These are phyloP conservation scores for Eolophus roseicapilla DNA, from an alignment of 2,113 vertebrate species.

Conservation along the genomic window DNA sequence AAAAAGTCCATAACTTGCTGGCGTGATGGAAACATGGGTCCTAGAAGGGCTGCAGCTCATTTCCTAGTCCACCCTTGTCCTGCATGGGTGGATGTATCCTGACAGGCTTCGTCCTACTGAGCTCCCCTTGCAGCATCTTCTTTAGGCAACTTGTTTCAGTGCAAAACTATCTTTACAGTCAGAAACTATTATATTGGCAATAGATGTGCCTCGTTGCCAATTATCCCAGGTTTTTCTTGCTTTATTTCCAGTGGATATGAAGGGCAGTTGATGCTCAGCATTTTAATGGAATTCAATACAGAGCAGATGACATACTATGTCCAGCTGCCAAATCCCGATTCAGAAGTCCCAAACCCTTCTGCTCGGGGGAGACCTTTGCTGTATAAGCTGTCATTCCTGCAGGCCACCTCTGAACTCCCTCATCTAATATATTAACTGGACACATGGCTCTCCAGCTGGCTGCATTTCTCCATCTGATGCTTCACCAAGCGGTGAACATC, in stretches of 20 bases:
- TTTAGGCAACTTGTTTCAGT: neutral
- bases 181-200: neutral
- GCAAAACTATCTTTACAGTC: neutral
- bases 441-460: neutral
- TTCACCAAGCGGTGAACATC: neutral
- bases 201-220: neutral
- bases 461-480: neutral
- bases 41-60: neutral
- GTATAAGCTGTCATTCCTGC: neutral
- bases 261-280: neutral
- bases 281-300: neutral
- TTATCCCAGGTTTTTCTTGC: neutral
- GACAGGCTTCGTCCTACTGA: neutral
- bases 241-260: neutral
- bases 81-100: neutral
- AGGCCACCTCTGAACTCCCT: neutral
- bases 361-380: accelerated
- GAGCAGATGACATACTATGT: neutral
- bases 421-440: neutral
- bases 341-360: neutral
- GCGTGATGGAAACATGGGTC: neutral
- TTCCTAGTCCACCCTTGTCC: neutral
- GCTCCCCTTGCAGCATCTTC: neutral
- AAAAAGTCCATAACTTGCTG: accelerated
- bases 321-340: neutral